phyloP scores from a whole-genome alignment of 2,888 invertebrate genomes.

The Emmelina monodactyla region DNA sequence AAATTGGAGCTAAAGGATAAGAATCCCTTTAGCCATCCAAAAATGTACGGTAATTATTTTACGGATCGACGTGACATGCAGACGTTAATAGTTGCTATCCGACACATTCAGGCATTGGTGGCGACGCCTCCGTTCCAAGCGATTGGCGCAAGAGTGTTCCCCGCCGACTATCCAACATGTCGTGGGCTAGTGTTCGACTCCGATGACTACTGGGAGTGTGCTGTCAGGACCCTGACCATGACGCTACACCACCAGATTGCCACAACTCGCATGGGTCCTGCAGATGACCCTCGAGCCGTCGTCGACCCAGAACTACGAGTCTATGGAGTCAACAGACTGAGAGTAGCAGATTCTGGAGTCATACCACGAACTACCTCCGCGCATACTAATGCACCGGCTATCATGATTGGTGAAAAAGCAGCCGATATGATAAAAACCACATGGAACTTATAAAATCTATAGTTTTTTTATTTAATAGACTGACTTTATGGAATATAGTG shows the following conservation, averaged over 20 bases:
- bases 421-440: conserved; percentile 61
- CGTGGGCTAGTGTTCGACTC: conserved; percentile 48
- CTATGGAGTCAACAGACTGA: conserved; percentile 47
- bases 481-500: too few species aligned
- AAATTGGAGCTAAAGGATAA: conserved; percentile 67
- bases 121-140: conserved; percentile 57
- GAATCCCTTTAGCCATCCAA: conserved; percentile 71
- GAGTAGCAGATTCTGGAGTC: conserved; percentile 63
- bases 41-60: conserved; percentile 74
- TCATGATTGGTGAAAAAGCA: conserved; percentile 67
- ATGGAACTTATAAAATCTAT: conserved; percentile 24
- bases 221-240: conserved; percentile 65
- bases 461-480: not conserved
- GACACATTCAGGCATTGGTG: conserved; percentile 52
- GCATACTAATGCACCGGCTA: conserved; percentile 63
- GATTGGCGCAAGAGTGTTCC: conserved; percentile 59
- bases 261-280: conserved; percentile 73
- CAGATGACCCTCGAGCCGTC: conserved; percentile 65
- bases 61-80: conserved; percentile 67
- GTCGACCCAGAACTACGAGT: conserved; percentile 68
- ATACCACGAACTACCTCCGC: conserved; percentile 61
- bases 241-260: conserved; percentile 73
- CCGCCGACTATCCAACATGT: conserved; percentile 69
- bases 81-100: conserved; percentile 68
- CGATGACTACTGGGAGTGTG: conserved; percentile 73